These are phyloP conservation scores for Macroglossus sobrinus DNA, from an alignment of 2,113 vertebrate species.

Conservation along the genomic window DNA sequence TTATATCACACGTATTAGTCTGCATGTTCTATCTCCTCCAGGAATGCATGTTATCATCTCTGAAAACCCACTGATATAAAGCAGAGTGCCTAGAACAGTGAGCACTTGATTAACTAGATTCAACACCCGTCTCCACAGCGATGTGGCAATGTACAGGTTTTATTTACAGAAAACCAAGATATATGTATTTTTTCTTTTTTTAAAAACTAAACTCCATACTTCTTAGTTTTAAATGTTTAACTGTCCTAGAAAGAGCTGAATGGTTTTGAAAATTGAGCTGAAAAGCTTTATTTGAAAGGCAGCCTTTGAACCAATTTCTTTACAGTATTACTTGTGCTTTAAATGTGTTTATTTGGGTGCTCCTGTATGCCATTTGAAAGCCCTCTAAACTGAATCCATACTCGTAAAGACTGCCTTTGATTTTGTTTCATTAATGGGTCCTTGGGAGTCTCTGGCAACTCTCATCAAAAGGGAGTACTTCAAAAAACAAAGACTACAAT, in stretches of 20 bases:
- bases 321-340: slow-evolving; percentile 28
- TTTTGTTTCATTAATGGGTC: slow-evolving; percentile 58
- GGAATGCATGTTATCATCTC: not conserved
- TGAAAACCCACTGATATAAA: not conserved
- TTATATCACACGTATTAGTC: not conserved
- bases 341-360: not conserved
- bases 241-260: not conserved
- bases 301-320: slow-evolving; percentile 2
- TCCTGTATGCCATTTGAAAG: slow-evolving; percentile 30
- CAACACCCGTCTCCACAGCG: not conserved
- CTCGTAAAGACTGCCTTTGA: not conserved
- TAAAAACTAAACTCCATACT: not conserved
- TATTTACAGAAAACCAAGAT: not conserved
- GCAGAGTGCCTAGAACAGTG: not conserved
- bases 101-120: not conserved
- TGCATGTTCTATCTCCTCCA: not conserved
- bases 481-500: too few species aligned
- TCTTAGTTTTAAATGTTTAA: slow-evolving; percentile 3
- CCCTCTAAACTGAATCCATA: slow-evolving; percentile 56
- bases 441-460: not conserved
- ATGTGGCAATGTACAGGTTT: not conserved
- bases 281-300: not conserved
- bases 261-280: not conserved
- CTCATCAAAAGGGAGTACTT: not conserved
- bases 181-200: not conserved